A percentile compares a stretch with the other conserved stretches of the same genome.
Conservation (phyloP, 2,113 vertebrate species). For the Talpa occidentalis region DNA sequence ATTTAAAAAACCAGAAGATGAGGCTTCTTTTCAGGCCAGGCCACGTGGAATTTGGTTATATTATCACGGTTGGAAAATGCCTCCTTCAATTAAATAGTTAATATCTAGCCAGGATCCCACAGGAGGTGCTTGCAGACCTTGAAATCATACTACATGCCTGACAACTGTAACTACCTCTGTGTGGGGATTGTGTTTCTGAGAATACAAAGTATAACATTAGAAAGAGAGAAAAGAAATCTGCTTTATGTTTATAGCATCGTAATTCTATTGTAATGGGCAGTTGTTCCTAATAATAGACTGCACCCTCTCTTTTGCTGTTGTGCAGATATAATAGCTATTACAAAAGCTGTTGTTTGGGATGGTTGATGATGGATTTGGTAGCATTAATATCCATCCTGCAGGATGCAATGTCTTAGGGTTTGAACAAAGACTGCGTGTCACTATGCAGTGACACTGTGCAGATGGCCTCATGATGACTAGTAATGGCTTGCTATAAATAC, state of each 20-base stretch:
- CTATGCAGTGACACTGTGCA: background rate
- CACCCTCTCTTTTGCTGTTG: background rate
- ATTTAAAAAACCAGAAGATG: background rate
- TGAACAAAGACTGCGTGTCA: background rate
- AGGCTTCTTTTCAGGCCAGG: rapidly evolving
- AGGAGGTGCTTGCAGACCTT: background rate
- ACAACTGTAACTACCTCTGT: background rate
- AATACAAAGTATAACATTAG: background rate
- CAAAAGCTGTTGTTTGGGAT: background rate
- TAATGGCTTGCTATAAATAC: constrained; percentile 32
- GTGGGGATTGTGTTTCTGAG: background rate
- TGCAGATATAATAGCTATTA: background rate
- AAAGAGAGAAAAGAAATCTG: background rate
- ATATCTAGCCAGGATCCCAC: rapidly evolving
- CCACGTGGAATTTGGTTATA: background rate
- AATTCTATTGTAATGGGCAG: background rate
- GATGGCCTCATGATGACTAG: constrained; percentile 33
- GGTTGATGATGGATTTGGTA: background rate
- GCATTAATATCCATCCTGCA: background rate
- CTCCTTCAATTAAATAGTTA: background rate
- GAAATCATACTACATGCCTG: background rate
- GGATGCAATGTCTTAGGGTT: background rate
- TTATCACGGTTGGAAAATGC: background rate
- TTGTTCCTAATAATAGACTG: background rate
- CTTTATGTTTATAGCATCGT: background rate